A percentile compares a stretch with the other conserved stretches of the same genome.
phyloP scores from a whole-genome alignment of 2,888 invertebrate genomes.

The Drosophila tripunctata region DNA sequence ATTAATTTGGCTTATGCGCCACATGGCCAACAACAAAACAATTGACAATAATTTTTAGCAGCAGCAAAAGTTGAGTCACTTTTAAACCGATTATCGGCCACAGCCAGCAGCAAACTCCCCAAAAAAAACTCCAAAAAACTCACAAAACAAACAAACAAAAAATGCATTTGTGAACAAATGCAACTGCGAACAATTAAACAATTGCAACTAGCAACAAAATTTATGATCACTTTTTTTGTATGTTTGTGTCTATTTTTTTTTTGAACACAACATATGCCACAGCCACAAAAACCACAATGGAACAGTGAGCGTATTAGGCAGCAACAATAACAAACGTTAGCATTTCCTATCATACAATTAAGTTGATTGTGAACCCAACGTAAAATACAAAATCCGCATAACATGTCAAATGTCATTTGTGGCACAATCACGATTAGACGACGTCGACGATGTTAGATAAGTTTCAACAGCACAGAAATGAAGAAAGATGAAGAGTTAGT shows the following conservation, averaged over 20 bases:
- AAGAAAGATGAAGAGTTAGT: background rate
- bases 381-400: constrained; percentile 50
- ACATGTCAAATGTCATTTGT: constrained; percentile 80
- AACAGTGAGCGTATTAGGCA: constrained; percentile 33
- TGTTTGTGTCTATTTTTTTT: constrained; percentile 3
- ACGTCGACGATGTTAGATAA: constrained; percentile 65
- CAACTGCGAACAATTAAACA: constrained; percentile 72
- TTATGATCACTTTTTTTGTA: constrained; percentile 60
- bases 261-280: constrained; percentile 29
- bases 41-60: constrained; percentile 73
- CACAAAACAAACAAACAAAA: constrained; percentile 7
- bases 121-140: background rate
- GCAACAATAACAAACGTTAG: constrained; percentile 1
- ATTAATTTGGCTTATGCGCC: constrained; percentile 67
- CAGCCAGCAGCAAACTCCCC: background rate
- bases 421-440: constrained; percentile 71
- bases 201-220: constrained; percentile 64
- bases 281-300: constrained; percentile 6
- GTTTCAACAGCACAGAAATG: constrained; percentile 15
- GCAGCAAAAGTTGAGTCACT: constrained; percentile 75
- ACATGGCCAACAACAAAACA: constrained; percentile 45
- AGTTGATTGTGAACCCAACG: constrained; percentile 46
- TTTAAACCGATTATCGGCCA: constrained; percentile 71
- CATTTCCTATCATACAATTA: constrained; percentile 55
- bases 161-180: constrained; percentile 41